phyloP scores from a whole-genome alignment of 2,797 vertebrate genomes.

The Lepus townsendii region DNA sequence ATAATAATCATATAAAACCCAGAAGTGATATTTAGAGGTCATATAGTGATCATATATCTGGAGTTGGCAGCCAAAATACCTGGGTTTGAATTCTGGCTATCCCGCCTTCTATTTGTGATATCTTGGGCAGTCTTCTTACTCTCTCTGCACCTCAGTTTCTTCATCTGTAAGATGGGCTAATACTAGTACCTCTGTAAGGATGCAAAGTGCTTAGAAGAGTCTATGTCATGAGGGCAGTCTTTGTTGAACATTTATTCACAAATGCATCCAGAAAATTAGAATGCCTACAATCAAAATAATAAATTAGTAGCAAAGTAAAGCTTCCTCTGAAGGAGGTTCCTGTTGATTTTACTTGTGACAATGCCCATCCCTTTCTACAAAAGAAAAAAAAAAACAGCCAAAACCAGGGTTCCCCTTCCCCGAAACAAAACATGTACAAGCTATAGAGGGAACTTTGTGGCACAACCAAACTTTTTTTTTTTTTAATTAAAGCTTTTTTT shows the following conservation, averaged over 20 bases:
- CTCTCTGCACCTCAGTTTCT: neutral
- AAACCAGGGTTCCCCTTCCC: neutral
- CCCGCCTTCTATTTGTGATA: neutral
- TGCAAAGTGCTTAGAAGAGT: neutral
- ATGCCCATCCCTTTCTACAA: neutral
- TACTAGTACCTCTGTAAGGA: neutral
- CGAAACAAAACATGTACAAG: neutral
- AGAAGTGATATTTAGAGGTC: neutral
- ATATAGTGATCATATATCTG: neutral
- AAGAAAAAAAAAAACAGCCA: neutral
- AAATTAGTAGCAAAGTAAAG: neutral
- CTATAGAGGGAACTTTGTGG: neutral
- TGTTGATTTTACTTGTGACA: conserved; percentile 41
- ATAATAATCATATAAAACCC: neutral
- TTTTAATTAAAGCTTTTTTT: no score
- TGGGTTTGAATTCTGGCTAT: neutral
- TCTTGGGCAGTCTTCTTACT: neutral
- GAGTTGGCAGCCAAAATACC: neutral
- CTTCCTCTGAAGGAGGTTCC: neutral
- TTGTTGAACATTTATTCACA: neutral
- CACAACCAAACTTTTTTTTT: no score
- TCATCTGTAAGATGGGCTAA: neutral
- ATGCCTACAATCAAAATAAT: neutral
- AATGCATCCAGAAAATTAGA: neutral
- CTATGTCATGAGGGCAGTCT: neutral